phyloP scores from a whole-genome alignment of 2,113 vertebrate genomes.

The Pelobates fuscus region DNA sequence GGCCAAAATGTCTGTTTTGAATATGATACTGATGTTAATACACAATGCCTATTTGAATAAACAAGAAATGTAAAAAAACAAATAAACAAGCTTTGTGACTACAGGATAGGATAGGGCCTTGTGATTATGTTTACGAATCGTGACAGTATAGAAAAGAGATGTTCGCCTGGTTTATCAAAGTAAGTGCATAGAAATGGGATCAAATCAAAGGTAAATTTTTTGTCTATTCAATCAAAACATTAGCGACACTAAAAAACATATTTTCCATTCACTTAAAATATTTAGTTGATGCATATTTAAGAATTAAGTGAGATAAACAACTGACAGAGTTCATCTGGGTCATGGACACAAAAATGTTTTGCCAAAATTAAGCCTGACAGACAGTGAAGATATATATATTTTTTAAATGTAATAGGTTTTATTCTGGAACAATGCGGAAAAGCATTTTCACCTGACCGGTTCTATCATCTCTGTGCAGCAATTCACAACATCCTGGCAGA shows the following conservation, averaged over 20 bases:
- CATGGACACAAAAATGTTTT: background rate
- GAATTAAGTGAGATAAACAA: background rate
- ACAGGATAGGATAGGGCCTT: no score
- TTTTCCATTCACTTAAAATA: constrained; percentile 10
- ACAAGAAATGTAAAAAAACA: background rate
- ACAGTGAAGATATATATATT: no score
- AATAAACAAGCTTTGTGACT: background rate
- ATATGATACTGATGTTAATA: no score
- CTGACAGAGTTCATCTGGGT: background rate
- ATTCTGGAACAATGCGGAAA: constrained; percentile 4
- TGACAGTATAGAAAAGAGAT: background rate
- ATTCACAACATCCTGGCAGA: constrained; percentile 28
- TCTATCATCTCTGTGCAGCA: constrained; percentile 24
- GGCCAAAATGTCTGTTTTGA: no score
- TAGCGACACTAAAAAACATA: background rate
- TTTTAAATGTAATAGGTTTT: constrained; percentile 21
- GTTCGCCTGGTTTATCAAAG: constrained; percentile 3
- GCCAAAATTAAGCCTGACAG: no score
- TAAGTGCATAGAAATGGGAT: constrained; percentile 3
- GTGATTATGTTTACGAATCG: no score
- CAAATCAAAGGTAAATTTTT: background rate
- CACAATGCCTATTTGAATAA: no score
- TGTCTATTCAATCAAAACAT: background rate
- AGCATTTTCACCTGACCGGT: constrained; percentile 37
- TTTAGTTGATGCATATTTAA: background rate